Conservation (phyloP, 2,888 invertebrate genomes). For the Antitype chi region DNA sequence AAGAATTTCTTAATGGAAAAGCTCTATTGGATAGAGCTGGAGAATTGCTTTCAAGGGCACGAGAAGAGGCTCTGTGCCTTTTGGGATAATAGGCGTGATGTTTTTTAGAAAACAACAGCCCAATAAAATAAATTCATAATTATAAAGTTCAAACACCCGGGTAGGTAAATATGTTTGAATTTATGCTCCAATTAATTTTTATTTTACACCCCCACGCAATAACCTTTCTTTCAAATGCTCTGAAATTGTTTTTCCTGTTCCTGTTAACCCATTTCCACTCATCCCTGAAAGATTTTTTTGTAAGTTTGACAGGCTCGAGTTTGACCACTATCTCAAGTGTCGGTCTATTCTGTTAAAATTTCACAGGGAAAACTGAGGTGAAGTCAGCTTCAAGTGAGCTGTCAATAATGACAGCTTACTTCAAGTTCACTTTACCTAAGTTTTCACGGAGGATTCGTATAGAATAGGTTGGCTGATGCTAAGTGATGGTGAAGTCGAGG, state of each 20-base stretch:
- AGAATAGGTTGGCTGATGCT: not conserved
- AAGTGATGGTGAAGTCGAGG: not conserved
- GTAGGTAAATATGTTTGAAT: not conserved
- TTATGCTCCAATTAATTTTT: slow-evolving; percentile 12
- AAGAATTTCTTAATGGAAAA: too few species aligned
- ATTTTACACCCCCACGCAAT: slow-evolving; percentile 3
- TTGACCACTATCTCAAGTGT: not conserved
- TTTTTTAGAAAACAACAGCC: not conserved
- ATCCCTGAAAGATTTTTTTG: not conserved
- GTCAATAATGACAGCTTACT: not conserved
- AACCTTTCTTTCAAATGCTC: slow-evolving; percentile 6
- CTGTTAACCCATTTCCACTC: not conserved
- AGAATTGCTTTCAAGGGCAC: not conserved
- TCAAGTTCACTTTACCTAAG: not conserved
- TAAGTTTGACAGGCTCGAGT: not conserved
- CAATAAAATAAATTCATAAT: not conserved
- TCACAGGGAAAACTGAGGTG: not conserved
- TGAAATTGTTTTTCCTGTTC: slow-evolving; percentile 24
- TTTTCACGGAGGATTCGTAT: not conserved
- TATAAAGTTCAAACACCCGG: not conserved
- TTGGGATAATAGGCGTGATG: not conserved
- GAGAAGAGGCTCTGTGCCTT: not conserved
- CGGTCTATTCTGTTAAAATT: not conserved
- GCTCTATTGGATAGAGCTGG: too few species aligned
- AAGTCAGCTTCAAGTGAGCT: not conserved